Base-by-base conservation (phyloP, 2,888 invertebrate genomes). In the Panopea generosa region DNA sequence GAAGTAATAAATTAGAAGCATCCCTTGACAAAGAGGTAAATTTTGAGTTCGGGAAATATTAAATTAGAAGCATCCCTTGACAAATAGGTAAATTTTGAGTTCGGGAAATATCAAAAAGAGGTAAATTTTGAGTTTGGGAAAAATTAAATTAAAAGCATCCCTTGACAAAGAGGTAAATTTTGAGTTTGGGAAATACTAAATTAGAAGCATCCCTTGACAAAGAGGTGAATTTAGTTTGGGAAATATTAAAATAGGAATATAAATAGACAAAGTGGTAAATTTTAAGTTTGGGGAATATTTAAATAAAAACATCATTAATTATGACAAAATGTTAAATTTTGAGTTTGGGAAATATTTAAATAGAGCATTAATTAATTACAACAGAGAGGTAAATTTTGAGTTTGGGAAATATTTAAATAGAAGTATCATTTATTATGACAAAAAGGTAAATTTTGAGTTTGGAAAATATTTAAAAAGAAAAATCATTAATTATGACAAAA, bases 1-100 rank as follows among this genome's bases (percentile, higher is more conserved):
- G n/a, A n/a, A n/a, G n/a, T n/a, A n/a, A n/a, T n/a, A n/a, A n/a
- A n/a, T n/a, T n/a, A n/a, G 99, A 99, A 94, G 98, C 98, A 65
- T 98, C 97, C 94, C 99, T 99, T 94, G 99, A 99, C 94, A 99
- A 99, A 93, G 97, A 99, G 96, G 98, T 99, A 98, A 98, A 98
- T 92, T 98, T n/a, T n/a, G n/a, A n/a, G n/a, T n/a, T n/a, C n/a
- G n/a, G n/a, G n/a, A n/a, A n/a, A n/a, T n/a, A n/a, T n/a, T n/a
- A n/a, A n/a, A n/a, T n/a, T n/a, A n/a, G 99, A 99, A 94, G 98
- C 98, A 65, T 98, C 97, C 94, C 99, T 99, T 94, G 99, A 99
- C 94, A 99, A 99, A 93, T 97, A 99, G 96, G 98, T 99, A 98
- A 98, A 98, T 92, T 98, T n/a, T n/a, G n/a, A n/a, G n/a, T n/a